Base-by-base conservation (phyloP, 2,888 invertebrate genomes). In the Tuberolachnus salignus region DNA sequence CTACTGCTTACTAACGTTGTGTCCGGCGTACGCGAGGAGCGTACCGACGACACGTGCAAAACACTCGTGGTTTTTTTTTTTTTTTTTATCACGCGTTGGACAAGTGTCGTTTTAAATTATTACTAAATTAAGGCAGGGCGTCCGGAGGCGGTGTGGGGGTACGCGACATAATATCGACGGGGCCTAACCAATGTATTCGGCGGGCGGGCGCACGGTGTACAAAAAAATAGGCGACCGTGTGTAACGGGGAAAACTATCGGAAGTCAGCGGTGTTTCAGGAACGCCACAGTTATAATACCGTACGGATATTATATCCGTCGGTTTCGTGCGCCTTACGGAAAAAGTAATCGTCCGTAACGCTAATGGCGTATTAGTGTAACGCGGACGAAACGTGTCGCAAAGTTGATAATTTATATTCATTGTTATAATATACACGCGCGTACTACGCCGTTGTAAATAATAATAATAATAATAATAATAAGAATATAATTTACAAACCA, bases 341-440 rank as follows among this genome's bases (percentile, higher is more conserved):
- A 69, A 69, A 34, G 6, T 19, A 67, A 69, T 69, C 19, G 34
- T 9, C 14, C 23, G 26, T 34, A 51, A 26, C 19, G 14, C n/a
- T 14, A 11, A 2, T 11, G 6, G 13, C 6, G 10, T 19, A 0
- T 8, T n/a, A 6, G 51, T 23, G 8, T 51, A 1, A 13, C 8
- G 34, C 16, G 26, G 34, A 34, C 8, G n/a, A 51, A 51, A 46
- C 10, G 10, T 51, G 19, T 67, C 67, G n/a, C 13, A 34, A 4
- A 69, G 13, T 53, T 19, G 3, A 69, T 69, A 53, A 19, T 53
- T 53, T 34, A 53, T 42, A 53, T 34, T 53, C n/a, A 21, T 53
- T 19, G 13, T 69, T 69, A 6, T 34, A n/a, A n/a, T n/a, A n/a
- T n/a, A n/a, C n/a, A n/a, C 6, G 34, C 34, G 34, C 34, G 6